phyloP scores from a whole-genome alignment of 2,113 vertebrate genomes.

The Phaethornis superciliosus region DNA sequence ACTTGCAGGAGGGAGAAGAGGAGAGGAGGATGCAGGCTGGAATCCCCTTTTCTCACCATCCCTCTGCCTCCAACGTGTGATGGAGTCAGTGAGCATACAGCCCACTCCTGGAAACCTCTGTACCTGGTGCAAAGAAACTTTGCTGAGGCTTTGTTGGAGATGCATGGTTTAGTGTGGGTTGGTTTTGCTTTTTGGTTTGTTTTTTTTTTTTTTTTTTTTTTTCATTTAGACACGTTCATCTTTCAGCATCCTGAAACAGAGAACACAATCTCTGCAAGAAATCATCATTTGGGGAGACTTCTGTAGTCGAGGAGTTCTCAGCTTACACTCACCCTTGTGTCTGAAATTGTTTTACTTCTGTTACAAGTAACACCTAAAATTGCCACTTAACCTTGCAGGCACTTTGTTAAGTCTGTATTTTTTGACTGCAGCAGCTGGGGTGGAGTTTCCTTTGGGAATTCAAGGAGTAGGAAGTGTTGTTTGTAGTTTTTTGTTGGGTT shows the following conservation, averaged over 20 bases:
- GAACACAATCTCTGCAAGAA: constrained; percentile 6
- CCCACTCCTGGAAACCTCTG: not conserved
- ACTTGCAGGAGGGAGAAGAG: not conserved
- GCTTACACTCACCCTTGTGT: not conserved
- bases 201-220: not conserved
- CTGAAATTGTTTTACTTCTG: constrained; percentile 49
- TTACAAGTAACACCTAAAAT: constrained; percentile 49
- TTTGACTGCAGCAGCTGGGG: constrained; percentile 48
- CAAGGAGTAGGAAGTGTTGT: constrained; percentile 64
- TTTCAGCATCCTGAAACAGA: constrained; percentile 15
- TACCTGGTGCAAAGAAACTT: not conserved
- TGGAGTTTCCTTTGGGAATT: constrained; percentile 70
- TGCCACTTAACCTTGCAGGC: constrained; percentile 52
- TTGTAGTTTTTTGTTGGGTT: constrained; percentile 55
- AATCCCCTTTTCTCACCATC: not conserved
- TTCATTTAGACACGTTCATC: not conserved
- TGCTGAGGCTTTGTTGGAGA: not conserved
- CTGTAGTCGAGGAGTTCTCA: not conserved
- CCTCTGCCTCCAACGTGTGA: not conserved
- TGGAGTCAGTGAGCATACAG: rapidly evolving
- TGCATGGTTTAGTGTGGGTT: not conserved
- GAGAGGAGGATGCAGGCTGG: not conserved
- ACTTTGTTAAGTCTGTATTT: constrained; percentile 28
- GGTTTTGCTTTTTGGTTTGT: too few relatives aligned
- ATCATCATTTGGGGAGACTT: not conserved